Percentiles rank a stretch among this genome's conserved stretches.
Evolutionary conservation across 2,797 vertebrate species (phyloP).

Genomic region (Halcyon leucocephala): DNA sequence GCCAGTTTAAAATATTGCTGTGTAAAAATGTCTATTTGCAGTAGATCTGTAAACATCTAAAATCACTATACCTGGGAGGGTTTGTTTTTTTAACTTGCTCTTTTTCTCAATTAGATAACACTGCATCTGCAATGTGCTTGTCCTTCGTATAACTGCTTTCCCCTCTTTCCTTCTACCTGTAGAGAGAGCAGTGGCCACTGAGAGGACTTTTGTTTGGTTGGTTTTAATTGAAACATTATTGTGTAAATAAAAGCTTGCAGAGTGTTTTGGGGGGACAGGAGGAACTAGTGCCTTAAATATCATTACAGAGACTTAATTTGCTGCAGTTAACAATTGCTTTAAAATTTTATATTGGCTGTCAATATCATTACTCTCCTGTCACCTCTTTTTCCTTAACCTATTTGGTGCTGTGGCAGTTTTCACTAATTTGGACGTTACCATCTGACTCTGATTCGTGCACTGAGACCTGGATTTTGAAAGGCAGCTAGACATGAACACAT

Average conservation of each 20-base stretch:
- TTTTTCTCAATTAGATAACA: neutral
- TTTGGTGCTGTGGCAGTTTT: neutral
- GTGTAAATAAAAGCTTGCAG: neutral
- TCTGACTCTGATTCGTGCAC: neutral
- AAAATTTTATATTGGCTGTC: neutral
- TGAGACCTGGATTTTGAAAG: neutral
- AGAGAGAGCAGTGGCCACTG: neutral
- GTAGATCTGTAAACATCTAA: neutral
- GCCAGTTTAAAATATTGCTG: neutral
- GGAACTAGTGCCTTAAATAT: neutral
- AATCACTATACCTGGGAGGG: neutral
- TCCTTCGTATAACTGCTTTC: neutral
- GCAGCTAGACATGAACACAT: neutral
- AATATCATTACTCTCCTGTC: neutral
- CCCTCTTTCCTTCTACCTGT: neutral
- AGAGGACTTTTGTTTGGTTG: neutral
- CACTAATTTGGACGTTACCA: neutral
- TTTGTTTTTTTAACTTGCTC: neutral
- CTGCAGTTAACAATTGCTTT: neutral
- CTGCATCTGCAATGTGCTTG: neutral
- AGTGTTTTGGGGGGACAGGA: neutral
- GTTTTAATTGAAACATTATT: neutral
- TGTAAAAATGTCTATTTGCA: neutral
- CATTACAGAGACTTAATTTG: neutral
- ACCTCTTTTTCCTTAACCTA: neutral